Evolutionary conservation across 2,797 vertebrate species (phyloP).

Genomic region (Syngnathus acus): DNA sequence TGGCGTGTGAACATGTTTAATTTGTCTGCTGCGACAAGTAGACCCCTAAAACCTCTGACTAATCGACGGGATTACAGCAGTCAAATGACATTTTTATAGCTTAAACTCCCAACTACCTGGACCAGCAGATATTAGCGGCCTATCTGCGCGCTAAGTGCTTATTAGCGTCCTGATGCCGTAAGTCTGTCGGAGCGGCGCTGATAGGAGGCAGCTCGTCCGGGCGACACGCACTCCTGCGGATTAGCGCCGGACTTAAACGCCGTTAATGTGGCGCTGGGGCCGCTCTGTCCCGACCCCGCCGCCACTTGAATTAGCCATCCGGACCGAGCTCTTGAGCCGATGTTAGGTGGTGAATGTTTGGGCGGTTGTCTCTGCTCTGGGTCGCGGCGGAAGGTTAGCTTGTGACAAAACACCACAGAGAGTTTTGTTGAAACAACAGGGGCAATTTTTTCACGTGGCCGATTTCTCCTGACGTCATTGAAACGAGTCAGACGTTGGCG

Average conservation of each 20-base stretch:
- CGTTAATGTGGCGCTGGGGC: slow-evolving; percentile 44
- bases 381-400: too few species aligned
- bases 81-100: slow-evolving; percentile 71
- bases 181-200: slow-evolving; percentile 61
- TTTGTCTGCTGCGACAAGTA: slow-evolving; percentile 28
- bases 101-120: slow-evolving; percentile 62
- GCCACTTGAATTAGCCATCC: neutral
- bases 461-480: neutral
- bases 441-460: slow-evolving; percentile 8
- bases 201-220: slow-evolving; percentile 37
- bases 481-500: neutral
- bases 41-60: slow-evolving; percentile 64
- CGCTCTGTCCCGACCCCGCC: neutral
- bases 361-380: too few species aligned
- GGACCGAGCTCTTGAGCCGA: neutral
- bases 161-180: slow-evolving; percentile 69
- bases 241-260: slow-evolving; percentile 10
- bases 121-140: slow-evolving; percentile 67
- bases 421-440: neutral
- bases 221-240: neutral
- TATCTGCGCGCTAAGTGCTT: slow-evolving; percentile 70
- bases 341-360: too few species aligned
- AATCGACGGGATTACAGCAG: slow-evolving; percentile 74
- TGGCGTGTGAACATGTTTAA: slow-evolving; percentile 5
- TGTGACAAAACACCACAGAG: too few species aligned